Evolutionary conservation across 53 echinoderm and acorn worm species (phyloP).

Genomic region (Mesocentrotus franciscanus): DNA sequence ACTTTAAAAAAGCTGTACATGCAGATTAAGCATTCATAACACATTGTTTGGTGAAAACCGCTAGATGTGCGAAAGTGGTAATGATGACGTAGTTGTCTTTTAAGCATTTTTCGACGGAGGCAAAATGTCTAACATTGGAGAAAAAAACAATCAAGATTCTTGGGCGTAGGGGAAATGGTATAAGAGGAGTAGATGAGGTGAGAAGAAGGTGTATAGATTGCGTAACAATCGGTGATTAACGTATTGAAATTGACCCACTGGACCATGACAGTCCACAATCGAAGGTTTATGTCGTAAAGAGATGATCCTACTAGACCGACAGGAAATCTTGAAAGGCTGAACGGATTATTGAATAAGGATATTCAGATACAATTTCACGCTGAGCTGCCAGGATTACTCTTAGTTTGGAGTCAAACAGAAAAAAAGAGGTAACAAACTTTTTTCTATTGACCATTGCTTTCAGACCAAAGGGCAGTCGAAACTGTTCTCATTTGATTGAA

Average conservation of each 20-base stretch:
- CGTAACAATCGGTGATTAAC: constrained; percentile 29
- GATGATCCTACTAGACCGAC: neutral
- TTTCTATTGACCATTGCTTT: neutral
- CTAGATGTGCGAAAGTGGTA: too few relatives aligned
- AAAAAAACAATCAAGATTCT: too few relatives aligned
- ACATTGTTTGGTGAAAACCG: too few relatives aligned
- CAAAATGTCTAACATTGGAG: too few relatives aligned
- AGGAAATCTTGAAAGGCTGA: constrained; percentile 26
- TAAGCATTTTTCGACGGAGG: too few relatives aligned
- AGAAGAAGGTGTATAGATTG: neutral
- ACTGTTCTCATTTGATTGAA: constrained; percentile 24
- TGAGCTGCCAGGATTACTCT: neutral
- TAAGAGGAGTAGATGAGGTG: neutral
- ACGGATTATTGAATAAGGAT: neutral
- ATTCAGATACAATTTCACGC: constrained; percentile 25
- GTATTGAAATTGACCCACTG: neutral
- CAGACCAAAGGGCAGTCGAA: constrained; percentile 24
- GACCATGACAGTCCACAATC: neutral
- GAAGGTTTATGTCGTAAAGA: constrained; percentile 24
- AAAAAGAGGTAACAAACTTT: neutral
- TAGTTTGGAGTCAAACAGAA: constrained; percentile 12
- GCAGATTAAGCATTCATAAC: too few relatives aligned
- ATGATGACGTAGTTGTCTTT: too few relatives aligned
- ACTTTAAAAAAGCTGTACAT: too few relatives aligned
- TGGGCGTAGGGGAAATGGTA: neutral